Evolutionary conservation across 2,113 vertebrate species (phyloP).

Genomic region (Mola mola): DNA sequence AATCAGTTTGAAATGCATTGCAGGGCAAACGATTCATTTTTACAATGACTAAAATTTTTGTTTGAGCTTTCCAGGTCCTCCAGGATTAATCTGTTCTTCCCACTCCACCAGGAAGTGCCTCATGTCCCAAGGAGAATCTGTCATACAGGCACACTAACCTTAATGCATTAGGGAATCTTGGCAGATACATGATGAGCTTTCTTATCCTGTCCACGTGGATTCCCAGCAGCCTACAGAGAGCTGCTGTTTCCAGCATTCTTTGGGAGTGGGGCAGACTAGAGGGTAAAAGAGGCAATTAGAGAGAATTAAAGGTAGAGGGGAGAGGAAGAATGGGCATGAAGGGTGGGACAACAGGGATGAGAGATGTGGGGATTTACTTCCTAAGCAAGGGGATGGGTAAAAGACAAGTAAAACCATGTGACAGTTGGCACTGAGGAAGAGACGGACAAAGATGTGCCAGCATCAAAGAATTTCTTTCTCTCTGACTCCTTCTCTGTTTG

Average conservation of each 20-base stretch:
- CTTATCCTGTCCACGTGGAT: conserved; percentile 53
- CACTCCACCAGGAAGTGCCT: conserved; percentile 46
- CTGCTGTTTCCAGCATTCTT: conserved; percentile 37
- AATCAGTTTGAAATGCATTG: background rate
- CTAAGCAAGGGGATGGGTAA: conserved; percentile 52
- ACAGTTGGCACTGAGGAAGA: conserved; percentile 49
- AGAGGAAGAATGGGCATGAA: conserved; percentile 20
- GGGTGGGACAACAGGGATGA: conserved; percentile 45
- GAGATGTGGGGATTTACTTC: conserved; percentile 47
- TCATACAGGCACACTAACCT: conserved; percentile 53
- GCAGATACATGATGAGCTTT: conserved; percentile 44
- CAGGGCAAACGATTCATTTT: background rate
- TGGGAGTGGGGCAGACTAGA: conserved; percentile 45
- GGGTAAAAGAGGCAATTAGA: conserved; percentile 74
- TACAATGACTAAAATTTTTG: conserved; percentile 12
- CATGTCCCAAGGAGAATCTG: conserved; percentile 56
- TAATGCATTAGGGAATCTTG: conserved; percentile 51
- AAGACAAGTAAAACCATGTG: conserved; percentile 30
- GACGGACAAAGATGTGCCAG: conserved; percentile 52
- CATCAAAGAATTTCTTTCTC: conserved; percentile 47
- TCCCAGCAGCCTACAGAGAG: conserved; percentile 59
- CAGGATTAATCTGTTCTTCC: conserved; percentile 42
- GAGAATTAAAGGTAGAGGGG: conserved; percentile 41
- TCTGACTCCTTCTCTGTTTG: conserved; percentile 16
- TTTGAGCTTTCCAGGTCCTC: conserved; percentile 35